These are phyloP conservation scores for Limonius californicus DNA, from an alignment of 1,140 invertebrate species.

Conservation along the genomic window DNA sequence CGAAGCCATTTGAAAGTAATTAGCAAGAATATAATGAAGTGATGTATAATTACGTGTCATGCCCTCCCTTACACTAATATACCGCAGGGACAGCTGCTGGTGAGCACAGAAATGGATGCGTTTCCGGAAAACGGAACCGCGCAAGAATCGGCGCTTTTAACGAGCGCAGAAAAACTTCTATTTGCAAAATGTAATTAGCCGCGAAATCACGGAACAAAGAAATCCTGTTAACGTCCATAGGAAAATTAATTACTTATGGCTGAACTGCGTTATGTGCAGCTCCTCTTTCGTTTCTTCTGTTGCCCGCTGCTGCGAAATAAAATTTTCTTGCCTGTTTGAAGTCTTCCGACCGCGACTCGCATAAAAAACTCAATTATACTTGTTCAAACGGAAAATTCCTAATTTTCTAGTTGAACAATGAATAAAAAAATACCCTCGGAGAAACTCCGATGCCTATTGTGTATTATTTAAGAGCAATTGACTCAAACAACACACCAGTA, in stretches of 20 bases:
- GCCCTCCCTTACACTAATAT: conserved; percentile 27
- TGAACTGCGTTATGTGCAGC: conserved; percentile 17
- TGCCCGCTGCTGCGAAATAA: not conserved
- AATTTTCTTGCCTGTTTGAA: not conserved
- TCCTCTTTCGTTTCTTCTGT: not conserved
- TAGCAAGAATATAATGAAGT: conserved; percentile 31
- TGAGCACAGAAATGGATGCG: conserved; percentile 26
- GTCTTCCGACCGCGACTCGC: not conserved
- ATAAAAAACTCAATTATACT: not conserved
- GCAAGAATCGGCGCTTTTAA: conserved; percentile 18
- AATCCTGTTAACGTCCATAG: conserved; percentile 26
- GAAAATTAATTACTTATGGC: conserved; percentile 29
- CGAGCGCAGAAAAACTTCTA: conserved; percentile 19
- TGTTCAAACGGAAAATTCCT: too few species aligned
- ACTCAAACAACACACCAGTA: too few species aligned
- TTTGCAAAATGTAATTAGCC: conserved; percentile 30
- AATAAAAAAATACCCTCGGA: too few species aligned
- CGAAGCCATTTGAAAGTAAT: conserved; percentile 30
- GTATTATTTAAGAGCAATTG: too few species aligned
- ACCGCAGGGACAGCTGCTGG: conserved; percentile 30
- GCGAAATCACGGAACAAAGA: conserved; percentile 27
- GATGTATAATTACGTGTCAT: conserved; percentile 31
- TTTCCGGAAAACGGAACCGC: conserved; percentile 15
- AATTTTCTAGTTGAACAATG: too few species aligned
- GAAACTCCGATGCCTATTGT: too few species aligned